A percentile compares a stretch with the other conserved stretches of the same genome.
Conservation (phyloP, 2,113 vertebrate genomes). For the Onychostoma macrolepis region DNA sequence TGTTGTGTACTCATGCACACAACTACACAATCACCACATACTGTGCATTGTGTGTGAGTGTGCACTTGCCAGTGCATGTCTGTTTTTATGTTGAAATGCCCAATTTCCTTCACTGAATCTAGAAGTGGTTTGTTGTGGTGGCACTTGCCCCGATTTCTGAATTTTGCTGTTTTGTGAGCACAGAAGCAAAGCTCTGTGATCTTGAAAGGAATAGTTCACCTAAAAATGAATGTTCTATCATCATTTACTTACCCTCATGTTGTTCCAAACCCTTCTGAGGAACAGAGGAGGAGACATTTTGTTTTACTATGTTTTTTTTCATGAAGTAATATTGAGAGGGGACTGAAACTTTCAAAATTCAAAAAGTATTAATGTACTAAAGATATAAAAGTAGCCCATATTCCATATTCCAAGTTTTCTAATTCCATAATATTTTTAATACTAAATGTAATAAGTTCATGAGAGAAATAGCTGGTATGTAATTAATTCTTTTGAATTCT, state of each 20-base stretch:
- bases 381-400: neutral
- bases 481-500: neutral
- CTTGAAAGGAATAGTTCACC: neutral
- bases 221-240: neutral
- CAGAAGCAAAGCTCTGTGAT: neutral
- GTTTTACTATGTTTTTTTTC: neutral
- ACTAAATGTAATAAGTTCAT: no score
- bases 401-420: neutral
- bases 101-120: neutral
- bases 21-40: neutral
- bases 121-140: neutral
- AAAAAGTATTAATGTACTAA: neutral
- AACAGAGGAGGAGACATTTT: neutral
- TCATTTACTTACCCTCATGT: neutral
- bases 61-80: conserved; percentile 14
- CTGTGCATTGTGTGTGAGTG: neutral
- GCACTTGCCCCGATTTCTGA: neutral
- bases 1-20: conserved; percentile 55
- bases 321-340: neutral
- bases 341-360: neutral
- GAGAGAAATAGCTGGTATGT: neutral
- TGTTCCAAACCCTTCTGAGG: neutral
- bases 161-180: neutral
- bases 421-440: neutral
- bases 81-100: conserved; percentile 17